Conservation (phyloP, 2,797 vertebrate species). For the Garrulus glandarius region DNA sequence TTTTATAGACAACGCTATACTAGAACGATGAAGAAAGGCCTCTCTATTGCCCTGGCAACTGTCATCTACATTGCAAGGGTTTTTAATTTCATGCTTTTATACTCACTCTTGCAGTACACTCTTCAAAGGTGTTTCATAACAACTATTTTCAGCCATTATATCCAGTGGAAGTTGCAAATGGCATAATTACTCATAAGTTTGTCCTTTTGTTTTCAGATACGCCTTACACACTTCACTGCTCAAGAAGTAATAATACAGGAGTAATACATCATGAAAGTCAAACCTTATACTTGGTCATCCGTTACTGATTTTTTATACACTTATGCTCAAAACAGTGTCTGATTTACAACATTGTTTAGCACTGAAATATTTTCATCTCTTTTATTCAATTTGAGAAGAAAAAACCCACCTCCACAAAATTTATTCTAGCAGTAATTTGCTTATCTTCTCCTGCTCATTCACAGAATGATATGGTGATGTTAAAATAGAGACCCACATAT, state of each 20-base stretch:
- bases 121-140: neutral
- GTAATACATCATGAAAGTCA: neutral
- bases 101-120: neutral
- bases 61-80: neutral
- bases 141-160: constrained; percentile 23
- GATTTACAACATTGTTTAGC: neutral
- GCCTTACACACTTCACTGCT: neutral
- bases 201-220: neutral
- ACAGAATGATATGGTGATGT: neutral
- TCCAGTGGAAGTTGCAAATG: neutral
- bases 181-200: constrained; percentile 5
- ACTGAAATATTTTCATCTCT: neutral
- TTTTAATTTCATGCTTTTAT: constrained; percentile 1
- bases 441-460: neutral
- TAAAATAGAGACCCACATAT: neutral
- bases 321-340: neutral
- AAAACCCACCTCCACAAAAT: neutral
- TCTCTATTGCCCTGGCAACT: constrained; percentile 23
- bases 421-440: neutral
- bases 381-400: neutral
- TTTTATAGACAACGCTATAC: neutral
- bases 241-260: neutral
- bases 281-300: neutral
- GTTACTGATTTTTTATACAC: neutral
- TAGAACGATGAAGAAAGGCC: neutral